Conservation (phyloP, 1,140 invertebrate genomes). For the Brachionus sp. region DNA sequence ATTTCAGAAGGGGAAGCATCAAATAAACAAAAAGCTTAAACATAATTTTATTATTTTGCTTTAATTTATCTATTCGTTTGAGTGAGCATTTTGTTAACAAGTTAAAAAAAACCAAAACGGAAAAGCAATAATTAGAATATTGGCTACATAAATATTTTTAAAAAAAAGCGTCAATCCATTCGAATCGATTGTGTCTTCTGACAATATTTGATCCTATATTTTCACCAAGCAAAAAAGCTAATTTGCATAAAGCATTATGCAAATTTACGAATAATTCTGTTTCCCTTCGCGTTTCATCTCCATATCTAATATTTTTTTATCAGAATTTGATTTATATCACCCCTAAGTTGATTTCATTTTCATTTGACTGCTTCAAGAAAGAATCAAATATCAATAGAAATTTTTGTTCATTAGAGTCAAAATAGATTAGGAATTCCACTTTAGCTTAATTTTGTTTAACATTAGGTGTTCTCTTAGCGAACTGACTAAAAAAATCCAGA, state of each 20-base stretch:
- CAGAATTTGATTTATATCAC: conserved; percentile 16
- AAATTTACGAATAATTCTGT: neutral
- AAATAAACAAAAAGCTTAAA: neutral
- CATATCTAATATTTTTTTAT: neutral
- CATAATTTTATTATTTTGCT: neutral
- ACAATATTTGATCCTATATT: neutral
- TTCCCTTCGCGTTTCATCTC: neutral
- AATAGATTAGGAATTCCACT: too few relatives aligned
- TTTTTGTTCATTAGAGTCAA: neutral
- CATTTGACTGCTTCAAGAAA: neutral
- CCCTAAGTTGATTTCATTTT: neutral
- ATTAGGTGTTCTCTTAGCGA: too few relatives aligned
- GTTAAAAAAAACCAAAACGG: neutral
- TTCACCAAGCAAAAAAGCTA: neutral
- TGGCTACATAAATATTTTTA: neutral
- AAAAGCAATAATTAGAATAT: neutral
- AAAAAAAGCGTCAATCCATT: neutral
- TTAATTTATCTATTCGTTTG: neutral
- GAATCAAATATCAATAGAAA: neutral
- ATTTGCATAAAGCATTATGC: conserved; percentile 25
- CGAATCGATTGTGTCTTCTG: neutral
- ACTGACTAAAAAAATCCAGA: neutral
- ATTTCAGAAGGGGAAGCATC: neutral
- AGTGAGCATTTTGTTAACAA: neutral
- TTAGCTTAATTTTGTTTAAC: too few relatives aligned